Base-by-base conservation (phyloP, 2,113 vertebrate species). In the Chiloscyllium plagiosum region DNA sequence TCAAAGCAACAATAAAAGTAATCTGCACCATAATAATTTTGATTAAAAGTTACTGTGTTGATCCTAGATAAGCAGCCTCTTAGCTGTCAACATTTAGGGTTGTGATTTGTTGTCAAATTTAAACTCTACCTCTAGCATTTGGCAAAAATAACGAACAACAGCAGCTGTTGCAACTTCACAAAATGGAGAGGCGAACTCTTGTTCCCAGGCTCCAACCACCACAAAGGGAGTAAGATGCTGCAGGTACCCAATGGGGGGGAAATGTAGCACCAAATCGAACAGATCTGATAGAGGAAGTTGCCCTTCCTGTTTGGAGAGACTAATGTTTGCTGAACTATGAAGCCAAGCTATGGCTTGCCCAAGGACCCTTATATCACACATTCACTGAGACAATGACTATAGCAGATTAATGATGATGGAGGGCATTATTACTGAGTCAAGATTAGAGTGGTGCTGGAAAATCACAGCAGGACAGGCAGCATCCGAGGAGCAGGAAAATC, bases 81-180 rank as follows among this genome's bases (percentile, higher is more conserved):
- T 93, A 93, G 89, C 89, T 93, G 89, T 93, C 89, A 93, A n/a
- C 61, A 22, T 93, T 93, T 93, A 93, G 89, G 89, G 33, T 93
- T 66, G 61, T 93, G 89, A 93, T 93, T 66, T 93, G 89, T 93
- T 93, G 61, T 93, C 89, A 93, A 33, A 93, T 93, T 93, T 93
- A 93, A 66, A 93, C 89, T 93, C n/a, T 66, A 93, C 89, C 89
- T 93, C 33, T 10, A 37, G 89, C 61, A 12, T 37, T 93, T 93
- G 61, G 89, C 89, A 66, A 66, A 93, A n/a, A 61, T 2, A 93
- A 22, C n/a, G 15, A 66, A 61, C 33, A 65, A 37, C 33, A 93
- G n/a, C 89, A 93, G 89, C 89, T 93, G 89, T 93, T 65, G 61
- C 19, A 93, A 33, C 61, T 93, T 66, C 61, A 15, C 1, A 61